A percentile compares a stretch with the other conserved stretches of the same genome.
These are phyloP conservation scores for Artemia sinica DNA, from an alignment of 2,888 invertebrate species.

Conservation along the genomic window DNA sequence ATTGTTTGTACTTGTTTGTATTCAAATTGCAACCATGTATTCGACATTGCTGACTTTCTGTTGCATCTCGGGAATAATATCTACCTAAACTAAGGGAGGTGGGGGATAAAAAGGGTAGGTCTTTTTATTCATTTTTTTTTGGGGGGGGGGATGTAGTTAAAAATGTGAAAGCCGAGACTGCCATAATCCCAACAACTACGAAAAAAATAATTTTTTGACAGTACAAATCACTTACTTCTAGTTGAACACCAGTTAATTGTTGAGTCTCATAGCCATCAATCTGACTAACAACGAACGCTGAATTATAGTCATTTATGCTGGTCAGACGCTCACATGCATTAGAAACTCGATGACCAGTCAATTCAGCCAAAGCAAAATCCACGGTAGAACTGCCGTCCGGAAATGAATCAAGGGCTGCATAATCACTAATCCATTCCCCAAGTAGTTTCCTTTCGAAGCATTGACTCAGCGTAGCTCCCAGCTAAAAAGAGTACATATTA, in stretches of 20 bases:
- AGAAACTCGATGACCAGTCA: background rate
- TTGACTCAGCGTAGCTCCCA: constrained; percentile 1
- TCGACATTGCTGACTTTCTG: too few species aligned
- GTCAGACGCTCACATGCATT: background rate
- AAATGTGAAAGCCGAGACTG: too few species aligned
- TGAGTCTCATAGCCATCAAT: background rate
- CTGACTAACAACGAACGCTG: background rate
- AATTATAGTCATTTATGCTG: background rate
- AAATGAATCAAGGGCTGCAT: constrained; percentile 7
- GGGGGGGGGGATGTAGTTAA: too few species aligned
- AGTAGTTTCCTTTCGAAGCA: background rate
- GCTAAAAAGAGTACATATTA: background rate
- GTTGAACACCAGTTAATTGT: background rate
- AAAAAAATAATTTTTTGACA: too few species aligned
- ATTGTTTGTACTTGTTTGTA: too few species aligned
- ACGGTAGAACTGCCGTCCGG: constrained; percentile 10
- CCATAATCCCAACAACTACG: too few species aligned
- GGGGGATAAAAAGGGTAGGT: too few species aligned
- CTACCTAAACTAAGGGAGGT: too few species aligned
- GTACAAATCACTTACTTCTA: background rate
- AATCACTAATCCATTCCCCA: background rate
- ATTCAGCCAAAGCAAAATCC: background rate
- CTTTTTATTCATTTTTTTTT: too few species aligned
- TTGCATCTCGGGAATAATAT: too few species aligned
- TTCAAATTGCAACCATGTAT: too few species aligned